phyloP scores from a whole-genome alignment of 92 coral and sea anemone genomes.

The Phymanthus crucifer region DNA sequence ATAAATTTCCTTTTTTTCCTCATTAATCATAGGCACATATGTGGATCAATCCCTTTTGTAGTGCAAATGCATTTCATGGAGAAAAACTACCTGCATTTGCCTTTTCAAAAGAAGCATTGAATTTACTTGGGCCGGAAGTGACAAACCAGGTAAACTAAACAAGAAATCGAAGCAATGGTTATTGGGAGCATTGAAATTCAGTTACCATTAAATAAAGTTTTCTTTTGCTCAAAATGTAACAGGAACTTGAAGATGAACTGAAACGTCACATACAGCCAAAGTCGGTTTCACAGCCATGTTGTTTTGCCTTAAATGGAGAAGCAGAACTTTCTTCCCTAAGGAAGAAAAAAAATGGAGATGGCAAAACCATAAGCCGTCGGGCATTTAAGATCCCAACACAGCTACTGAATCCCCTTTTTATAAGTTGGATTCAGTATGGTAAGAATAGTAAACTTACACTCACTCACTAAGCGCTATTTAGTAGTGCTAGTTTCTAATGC shows the following conservation, averaged over 20 bases:
- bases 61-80: neutral
- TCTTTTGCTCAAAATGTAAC: too few relatives aligned
- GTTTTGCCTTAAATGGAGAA: constrained; percentile 7
- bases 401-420: neutral
- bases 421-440: constrained; percentile 5
- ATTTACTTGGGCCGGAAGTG: constrained; percentile 8
- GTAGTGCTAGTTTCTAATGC: neutral
- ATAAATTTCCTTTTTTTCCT: too few relatives aligned
- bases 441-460: neutral
- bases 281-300: constrained; percentile 8
- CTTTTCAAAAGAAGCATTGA: neutral
- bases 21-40: constrained; percentile 10
- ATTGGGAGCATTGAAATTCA: too few relatives aligned
- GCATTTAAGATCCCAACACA: constrained; percentile 21
- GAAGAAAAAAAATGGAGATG: constrained; percentile 8
- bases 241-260: constrained; percentile 23
- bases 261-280: neutral
- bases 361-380: constrained; percentile 1
- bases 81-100: neutral
- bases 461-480: too few relatives aligned
- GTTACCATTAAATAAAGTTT: too few relatives aligned
- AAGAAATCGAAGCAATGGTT: too few relatives aligned
- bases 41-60: constrained; percentile 6
- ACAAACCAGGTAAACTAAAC: too few relatives aligned
- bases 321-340: constrained; percentile 2